These are phyloP conservation scores for Palythoa heliodiscus DNA, from an alignment of 92 coral and sea anemone species.

Conservation along the genomic window DNA sequence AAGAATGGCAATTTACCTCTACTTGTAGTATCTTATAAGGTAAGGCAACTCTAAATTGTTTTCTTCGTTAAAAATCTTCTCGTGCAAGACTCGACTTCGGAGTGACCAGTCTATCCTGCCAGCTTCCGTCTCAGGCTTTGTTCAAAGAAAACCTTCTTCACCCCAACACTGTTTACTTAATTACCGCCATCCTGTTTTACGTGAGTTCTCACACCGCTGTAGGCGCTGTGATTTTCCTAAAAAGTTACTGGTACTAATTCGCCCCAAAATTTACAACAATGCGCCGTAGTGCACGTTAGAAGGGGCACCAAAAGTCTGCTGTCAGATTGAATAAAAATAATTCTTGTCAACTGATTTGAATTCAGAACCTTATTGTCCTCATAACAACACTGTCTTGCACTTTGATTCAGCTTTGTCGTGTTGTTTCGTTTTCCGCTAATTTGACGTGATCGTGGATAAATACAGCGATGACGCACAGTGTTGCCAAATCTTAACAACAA, in stretches of 20 bases:
- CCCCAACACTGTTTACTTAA: background rate
- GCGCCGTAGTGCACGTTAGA: background rate
- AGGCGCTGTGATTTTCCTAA: background rate
- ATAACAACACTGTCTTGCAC: background rate
- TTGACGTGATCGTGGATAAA: no score
- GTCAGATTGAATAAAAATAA: background rate
- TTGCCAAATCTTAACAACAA: no score
- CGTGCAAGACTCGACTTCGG: background rate
- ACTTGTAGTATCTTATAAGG: background rate
- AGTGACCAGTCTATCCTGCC: background rate
- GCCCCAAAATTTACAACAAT: background rate
- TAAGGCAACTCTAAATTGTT: background rate
- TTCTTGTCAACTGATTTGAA: background rate
- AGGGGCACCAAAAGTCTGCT: background rate
- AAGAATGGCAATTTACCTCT: background rate
- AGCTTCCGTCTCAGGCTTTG: background rate
- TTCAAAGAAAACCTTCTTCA: background rate
- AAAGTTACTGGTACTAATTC: background rate
- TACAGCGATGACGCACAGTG: no score
- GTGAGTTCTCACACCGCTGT: background rate
- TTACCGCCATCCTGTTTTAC: background rate
- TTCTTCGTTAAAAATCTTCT: background rate
- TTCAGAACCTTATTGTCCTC: background rate
- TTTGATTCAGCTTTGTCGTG: background rate
- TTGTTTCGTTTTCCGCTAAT: background rate